phyloP scores from a whole-genome alignment of 1,140 invertebrate genomes.

The Tachypleus tridentatus region DNA sequence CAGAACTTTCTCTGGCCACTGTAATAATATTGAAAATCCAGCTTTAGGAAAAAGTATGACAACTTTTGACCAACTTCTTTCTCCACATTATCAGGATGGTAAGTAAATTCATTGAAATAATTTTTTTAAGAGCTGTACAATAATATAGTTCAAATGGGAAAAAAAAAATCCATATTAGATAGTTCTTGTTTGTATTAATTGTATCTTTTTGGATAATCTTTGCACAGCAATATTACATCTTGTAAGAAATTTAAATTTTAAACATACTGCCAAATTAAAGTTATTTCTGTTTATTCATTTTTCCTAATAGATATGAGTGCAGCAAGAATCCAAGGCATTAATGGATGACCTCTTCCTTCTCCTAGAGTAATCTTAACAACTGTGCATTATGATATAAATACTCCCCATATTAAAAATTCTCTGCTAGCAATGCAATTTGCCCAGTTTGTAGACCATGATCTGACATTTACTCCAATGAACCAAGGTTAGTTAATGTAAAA shows the following conservation, averaged over 20 bases:
- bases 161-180: no score
- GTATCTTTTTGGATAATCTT: no score
- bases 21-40: slow-evolving; percentile 83
- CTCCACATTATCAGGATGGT: slow-evolving; percentile 79
- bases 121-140: no score
- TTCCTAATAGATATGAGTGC: slow-evolving; percentile 49
- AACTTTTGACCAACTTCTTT: slow-evolving; percentile 70
- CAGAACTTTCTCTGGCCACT: slow-evolving; percentile 69
- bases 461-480: slow-evolving; percentile 43
- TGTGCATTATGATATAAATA: slow-evolving; percentile 77
- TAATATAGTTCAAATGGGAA: no score
- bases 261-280: no score
- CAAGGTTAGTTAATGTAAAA: slow-evolving; percentile 3
- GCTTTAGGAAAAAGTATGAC: slow-evolving; percentile 62
- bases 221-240: no score
- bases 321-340: slow-evolving; percentile 55
- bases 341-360: slow-evolving; percentile 59
- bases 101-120: background rate
- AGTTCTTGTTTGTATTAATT: no score
- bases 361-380: slow-evolving; percentile 69
- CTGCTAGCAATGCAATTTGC: slow-evolving; percentile 61
- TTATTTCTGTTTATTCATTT: background rate
- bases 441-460: slow-evolving; percentile 43
- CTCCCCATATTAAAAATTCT: slow-evolving; percentile 72
- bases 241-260: no score